Percentiles rank a stretch among this genome's conserved stretches.
Evolutionary conservation across 2,113 vertebrate species (phyloP).

Genomic region (Daboia siamensis): DNA sequence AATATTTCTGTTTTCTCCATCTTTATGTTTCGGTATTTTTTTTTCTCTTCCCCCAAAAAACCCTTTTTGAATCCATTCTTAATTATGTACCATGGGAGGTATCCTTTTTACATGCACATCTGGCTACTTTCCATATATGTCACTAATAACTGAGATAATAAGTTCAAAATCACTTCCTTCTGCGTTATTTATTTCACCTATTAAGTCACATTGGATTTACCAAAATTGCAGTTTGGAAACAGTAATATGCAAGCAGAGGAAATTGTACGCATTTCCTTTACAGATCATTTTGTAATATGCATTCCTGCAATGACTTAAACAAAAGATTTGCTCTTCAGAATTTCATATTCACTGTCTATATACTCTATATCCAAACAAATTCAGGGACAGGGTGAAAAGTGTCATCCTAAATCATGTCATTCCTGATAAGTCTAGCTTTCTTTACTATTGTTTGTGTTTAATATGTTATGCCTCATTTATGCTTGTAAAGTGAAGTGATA

Average conservation of each 20-base stretch:
- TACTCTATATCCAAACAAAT: neutral
- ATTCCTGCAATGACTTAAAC: neutral
- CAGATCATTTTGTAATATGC: neutral
- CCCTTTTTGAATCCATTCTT: neutral
- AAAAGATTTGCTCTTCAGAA: fast-evolving
- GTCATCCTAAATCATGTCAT: neutral
- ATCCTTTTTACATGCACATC: neutral
- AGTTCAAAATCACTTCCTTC: neutral
- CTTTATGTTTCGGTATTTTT: neutral
- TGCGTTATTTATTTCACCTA: neutral
- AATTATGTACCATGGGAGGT: neutral
- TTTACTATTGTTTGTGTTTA: neutral
- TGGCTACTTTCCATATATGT: neutral
- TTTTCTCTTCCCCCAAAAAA: neutral
- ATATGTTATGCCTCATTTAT: neutral
- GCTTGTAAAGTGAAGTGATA: neutral
- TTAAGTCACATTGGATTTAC: slow-evolving; percentile 4
- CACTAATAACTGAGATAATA: neutral
- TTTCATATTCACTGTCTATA: neutral
- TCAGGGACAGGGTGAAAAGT: neutral
- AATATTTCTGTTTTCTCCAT: neutral
- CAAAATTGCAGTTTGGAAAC: neutral
- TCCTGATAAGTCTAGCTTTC: neutral
- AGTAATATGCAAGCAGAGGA: neutral
- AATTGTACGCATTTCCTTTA: slow-evolving; percentile 16